Conservation (phyloP, 2,888 invertebrate species). For the Caenorhabditis japonica region DNA sequence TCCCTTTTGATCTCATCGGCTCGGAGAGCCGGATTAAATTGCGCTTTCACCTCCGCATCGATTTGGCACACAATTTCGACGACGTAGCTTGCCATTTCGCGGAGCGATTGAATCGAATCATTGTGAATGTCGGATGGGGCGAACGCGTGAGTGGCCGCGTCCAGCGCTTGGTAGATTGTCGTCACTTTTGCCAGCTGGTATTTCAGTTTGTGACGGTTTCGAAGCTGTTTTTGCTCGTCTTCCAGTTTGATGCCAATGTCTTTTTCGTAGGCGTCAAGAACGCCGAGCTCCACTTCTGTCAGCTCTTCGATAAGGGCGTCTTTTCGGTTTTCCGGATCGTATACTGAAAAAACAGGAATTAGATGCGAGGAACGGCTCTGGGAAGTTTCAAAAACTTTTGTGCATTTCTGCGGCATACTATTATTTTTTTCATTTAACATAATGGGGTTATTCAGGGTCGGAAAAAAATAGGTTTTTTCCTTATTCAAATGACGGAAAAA, state of each 20-base stretch:
- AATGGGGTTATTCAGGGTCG: too few relatives aligned
- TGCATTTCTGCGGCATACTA: too few relatives aligned
- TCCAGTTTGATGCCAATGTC: slow-evolving; percentile 12
- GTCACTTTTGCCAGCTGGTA: slow-evolving; percentile 8
- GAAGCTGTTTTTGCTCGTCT: slow-evolving; percentile 19
- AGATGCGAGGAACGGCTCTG: too few relatives aligned
- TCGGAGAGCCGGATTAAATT: slow-evolving; percentile 2
- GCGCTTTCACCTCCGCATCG: slow-evolving; percentile 30
- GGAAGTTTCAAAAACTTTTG: too few relatives aligned
- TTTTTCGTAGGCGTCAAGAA: slow-evolving; percentile 35
- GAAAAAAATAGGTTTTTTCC: too few relatives aligned
- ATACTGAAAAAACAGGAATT: slow-evolving; percentile 33
- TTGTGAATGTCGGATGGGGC: slow-evolving; percentile 8
- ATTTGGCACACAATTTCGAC: slow-evolving; percentile 31
- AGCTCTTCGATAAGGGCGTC: slow-evolving; percentile 38
- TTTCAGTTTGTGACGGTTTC: slow-evolving; percentile 14
- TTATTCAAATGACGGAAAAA: too few relatives aligned
- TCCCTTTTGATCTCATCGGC: slow-evolving; percentile 30
- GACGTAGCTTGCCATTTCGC: slow-evolving; percentile 31
- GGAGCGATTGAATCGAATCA: slow-evolving; percentile 18
- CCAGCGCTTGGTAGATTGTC: slow-evolving; percentile 6
- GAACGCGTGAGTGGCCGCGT: slow-evolving; percentile 27
- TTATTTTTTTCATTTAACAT: too few relatives aligned
- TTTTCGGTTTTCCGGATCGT: slow-evolving; percentile 23
- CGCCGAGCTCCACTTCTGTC: slow-evolving; percentile 18